Evolutionary conservation across 2,888 invertebrate species (phyloP), one percentile per base, ranked within the genome.

Genomic region (Saturnia pavonia): DNA sequence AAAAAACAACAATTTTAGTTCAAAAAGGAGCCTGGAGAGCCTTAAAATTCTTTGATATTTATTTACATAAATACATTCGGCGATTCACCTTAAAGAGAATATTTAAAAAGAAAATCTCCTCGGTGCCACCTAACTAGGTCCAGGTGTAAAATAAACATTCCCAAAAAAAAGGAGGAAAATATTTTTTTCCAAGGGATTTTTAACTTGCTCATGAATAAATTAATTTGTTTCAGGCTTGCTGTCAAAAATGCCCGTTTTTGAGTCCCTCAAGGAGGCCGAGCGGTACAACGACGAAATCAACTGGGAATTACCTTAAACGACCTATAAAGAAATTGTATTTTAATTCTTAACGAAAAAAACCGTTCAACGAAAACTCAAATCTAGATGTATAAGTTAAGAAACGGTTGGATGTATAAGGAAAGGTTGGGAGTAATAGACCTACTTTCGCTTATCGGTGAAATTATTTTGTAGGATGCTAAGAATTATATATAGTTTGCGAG

Each of bases 221-320:
- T 70, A 70, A 70, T 70, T 70, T 54, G 54, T 88, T 84, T 2
- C 87, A 95, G 95, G 95, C 77, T 79, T 92, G 57, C 78, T 95
- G 40, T 83, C 94, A 48, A 95, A 92, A 77, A 81, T 90, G 71
- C 85, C 89, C 45, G 25, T 88, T 25, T 95, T 89, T 86, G 89
- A 76, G 79, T 89, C 88, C 72, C 85, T 96, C 63, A 88, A 94
- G 69, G 94, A 95, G 72, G 91, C 93, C 48, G 94, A 95, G 72
- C 94, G 94, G 75, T 96, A 96, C 84, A 91, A 95, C 81, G 96
- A 96, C 81, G 95, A 95, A 79, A 83, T 94, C 78, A 95, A 94
- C 80, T 96, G 96, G 96, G 95, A 96, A 78, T 90, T 96, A 73
- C 96, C 96, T 4, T 88, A 87, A 83, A 63, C 69, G 71, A 57